These are phyloP conservation scores for Willisornis vidua DNA, from an alignment of 2,113 vertebrate genomes.

Conservation along the genomic window DNA sequence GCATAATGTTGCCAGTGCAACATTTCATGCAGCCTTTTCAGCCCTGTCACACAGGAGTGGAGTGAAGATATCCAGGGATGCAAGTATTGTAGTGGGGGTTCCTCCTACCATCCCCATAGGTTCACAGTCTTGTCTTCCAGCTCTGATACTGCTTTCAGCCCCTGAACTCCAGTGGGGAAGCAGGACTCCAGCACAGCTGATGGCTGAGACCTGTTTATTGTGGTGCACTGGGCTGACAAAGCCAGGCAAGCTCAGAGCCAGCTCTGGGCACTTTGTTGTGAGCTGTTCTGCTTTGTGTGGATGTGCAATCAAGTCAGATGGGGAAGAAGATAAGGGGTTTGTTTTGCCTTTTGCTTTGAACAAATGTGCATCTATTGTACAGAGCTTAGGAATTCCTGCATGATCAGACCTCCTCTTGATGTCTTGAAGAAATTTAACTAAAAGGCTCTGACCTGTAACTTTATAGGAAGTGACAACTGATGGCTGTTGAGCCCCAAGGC, in stretches of 20 bases:
- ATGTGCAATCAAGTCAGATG: neutral
- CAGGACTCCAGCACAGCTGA: fast-evolving
- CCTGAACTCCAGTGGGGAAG: neutral
- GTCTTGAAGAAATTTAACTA: neutral
- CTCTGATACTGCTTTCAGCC: fast-evolving
- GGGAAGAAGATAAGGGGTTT: neutral
- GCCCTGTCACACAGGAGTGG: neutral
- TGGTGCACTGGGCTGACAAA: neutral
- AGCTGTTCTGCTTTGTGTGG: neutral
- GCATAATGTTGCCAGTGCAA: neutral
- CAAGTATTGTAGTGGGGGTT: neutral
- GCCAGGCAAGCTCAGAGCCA: neutral
- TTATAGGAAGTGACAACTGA: neutral
- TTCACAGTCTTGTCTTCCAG: neutral
- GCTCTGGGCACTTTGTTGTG: neutral
- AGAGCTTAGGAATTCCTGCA: neutral
- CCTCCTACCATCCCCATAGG: neutral
- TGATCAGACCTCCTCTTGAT: neutral
- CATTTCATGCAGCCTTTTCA: neutral
- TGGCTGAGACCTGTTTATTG: neutral
- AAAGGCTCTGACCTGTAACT: neutral
- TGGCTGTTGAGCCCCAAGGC: neutral
- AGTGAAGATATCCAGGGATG: too few relatives aligned
- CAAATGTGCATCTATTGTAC: neutral
- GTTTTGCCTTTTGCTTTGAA: neutral